Conservation (phyloP, 64 coral and sea anemone species). For the Montipora capricornis region DNA sequence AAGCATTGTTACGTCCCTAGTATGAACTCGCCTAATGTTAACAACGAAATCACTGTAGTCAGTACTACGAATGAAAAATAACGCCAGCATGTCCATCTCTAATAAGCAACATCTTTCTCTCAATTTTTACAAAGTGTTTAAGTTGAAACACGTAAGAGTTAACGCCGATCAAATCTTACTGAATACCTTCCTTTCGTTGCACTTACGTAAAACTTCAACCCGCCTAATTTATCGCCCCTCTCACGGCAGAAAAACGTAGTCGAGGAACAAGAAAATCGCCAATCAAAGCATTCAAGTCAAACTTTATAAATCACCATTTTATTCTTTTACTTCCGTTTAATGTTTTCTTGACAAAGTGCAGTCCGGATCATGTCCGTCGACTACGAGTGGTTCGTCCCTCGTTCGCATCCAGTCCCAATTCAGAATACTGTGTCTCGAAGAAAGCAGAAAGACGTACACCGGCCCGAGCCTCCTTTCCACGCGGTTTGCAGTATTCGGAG, state of each 20-base stretch:
- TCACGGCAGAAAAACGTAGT: neutral
- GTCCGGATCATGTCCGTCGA: constrained; percentile 38
- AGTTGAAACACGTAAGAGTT: neutral
- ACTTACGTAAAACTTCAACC: neutral
- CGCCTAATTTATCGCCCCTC: neutral
- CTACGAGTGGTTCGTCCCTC: constrained; percentile 75
- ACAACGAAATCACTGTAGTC: too few relatives aligned
- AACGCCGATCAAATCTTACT: neutral
- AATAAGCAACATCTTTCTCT: neutral
- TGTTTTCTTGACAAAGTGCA: too few relatives aligned
- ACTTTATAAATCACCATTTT: neutral
- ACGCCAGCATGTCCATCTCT: neutral
- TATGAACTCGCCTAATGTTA: too few relatives aligned
- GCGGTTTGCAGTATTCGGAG: constrained; percentile 87
- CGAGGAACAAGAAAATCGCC: neutral
- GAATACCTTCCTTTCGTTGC: neutral
- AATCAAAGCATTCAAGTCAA: neutral
- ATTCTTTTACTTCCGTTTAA: neutral
- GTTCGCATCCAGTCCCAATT: constrained; percentile 83
- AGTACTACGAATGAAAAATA: neutral
- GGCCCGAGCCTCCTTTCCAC: constrained; percentile 91
- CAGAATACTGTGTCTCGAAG: constrained; percentile 91
- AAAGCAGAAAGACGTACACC: constrained; percentile 89
- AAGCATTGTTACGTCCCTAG: too few relatives aligned
- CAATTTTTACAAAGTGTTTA: neutral